Base-by-base conservation (phyloP, 2,888 invertebrate species). In the Camptogramma bilineatum region DNA sequence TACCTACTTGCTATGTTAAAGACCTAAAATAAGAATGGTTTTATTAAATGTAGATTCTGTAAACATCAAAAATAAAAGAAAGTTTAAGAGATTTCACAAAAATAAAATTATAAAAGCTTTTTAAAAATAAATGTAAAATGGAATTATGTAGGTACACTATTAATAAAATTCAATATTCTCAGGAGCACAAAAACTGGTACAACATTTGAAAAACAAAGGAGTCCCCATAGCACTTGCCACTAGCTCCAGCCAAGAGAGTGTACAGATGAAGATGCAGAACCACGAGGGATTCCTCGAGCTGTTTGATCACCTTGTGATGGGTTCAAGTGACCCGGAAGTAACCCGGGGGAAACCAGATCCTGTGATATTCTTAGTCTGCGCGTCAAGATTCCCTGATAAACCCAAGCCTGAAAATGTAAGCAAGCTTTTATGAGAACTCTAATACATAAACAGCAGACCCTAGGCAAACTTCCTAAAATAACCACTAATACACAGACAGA, bases 141-240 rank as follows among this genome's bases (percentile, higher is more conserved):
- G n/a, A n/a, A n/a, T n/a, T n/a, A n/a, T n/a, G n/a, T n/a, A n/a
- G 28, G 28, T 5, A 28, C 28, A 28, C 24, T 24, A 24, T 8
- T 28, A 8, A 8, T n/a, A n/a, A n/a, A n/a, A n/a, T n/a, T n/a
- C n/a, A n/a, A 3, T 2, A 44, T 44, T 64, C 56, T 47, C 82
- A 97, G 97, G 98, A 51, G 98, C 96, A 31, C 94, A 95, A 78
- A 94, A 94, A 71, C 87, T 98, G 62, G 94, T 98, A 1, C 88
- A 94, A 58, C 98, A 98, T 85, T 90, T 98, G 46, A 92, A 96
- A 75, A 90, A 90, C 0, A 91, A 96, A 58, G 94, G 95, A 8
- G 92, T 98, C 46, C 98, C 98, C 0, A 96, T 98, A 56, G 97
- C 97, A 7, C 91, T 98, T 64, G 98, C 98, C 2, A 98, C 98